These are phyloP conservation scores for Ctenoplectra terminalis DNA, from an alignment of 1,140 invertebrate genomes.

Conservation along the genomic window DNA sequence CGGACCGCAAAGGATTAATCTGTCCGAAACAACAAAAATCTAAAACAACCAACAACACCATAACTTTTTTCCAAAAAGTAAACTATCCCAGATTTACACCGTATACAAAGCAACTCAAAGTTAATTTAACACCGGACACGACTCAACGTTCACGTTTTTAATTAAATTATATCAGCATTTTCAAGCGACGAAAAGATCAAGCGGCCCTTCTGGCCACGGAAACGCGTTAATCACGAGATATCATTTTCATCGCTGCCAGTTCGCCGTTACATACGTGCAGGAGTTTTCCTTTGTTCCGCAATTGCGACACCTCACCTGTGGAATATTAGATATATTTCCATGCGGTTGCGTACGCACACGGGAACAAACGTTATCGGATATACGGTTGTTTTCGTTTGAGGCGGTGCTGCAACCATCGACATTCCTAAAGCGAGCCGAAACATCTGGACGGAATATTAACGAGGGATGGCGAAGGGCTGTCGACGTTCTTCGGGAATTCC, in stretches of 20 bases:
- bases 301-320: background rate
- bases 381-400: conserved; percentile 45
- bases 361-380: conserved; percentile 13
- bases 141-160: too few species aligned
- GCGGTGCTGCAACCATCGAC: conserved; percentile 20
- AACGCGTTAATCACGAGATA: background rate
- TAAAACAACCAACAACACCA: too few species aligned
- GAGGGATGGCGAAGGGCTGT: conserved; percentile 40
- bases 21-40: too few species aligned
- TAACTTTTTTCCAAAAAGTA: too few species aligned
- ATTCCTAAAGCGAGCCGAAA: conserved; percentile 53
- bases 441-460: conserved; percentile 67
- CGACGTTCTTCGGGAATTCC: conserved; percentile 33
- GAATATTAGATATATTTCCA: conserved; percentile 22
- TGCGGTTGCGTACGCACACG: background rate
- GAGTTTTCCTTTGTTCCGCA: background rate
- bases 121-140: too few species aligned
- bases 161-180: too few species aligned
- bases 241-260: background rate
- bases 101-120: too few species aligned
- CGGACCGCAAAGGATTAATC: too few species aligned
- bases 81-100: too few species aligned
- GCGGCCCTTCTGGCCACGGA: background rate
- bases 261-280: background rate
- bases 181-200: background rate